Conservation (phyloP, 2,113 vertebrate species). For the Serinus canaria region DNA sequence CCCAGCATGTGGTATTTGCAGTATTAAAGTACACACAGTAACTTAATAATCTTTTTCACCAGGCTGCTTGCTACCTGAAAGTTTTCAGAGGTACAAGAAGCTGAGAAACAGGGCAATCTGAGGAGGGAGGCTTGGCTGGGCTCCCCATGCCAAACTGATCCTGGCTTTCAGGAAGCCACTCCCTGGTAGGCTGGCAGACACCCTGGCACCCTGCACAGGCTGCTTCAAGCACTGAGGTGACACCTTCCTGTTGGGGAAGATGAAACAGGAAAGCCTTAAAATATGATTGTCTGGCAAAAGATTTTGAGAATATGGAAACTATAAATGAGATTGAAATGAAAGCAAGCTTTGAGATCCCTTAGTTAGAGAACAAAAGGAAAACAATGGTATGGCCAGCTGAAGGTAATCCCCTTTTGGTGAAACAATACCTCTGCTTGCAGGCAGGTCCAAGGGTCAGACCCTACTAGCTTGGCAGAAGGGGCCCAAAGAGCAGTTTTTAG, state of each 20-base stretch:
- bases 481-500: too few relatives aligned
- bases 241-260: background rate
- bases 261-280: too few relatives aligned
- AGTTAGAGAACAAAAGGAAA: too few relatives aligned
- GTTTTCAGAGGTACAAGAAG: background rate
- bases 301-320: too few relatives aligned
- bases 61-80: background rate
- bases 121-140: background rate
- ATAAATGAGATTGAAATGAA: too few relatives aligned
- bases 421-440: too few relatives aligned
- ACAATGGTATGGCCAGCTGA: too few relatives aligned
- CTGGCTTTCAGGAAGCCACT: background rate
- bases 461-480: too few relatives aligned
- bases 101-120: background rate
- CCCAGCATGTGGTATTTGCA: background rate
- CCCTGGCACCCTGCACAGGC: background rate
- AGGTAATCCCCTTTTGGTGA: too few relatives aligned
- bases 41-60: background rate
- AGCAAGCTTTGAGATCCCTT: too few relatives aligned
- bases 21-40: background rate
- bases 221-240: fast-evolving
- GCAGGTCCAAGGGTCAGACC: too few relatives aligned
- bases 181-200: background rate
- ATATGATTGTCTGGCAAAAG: too few relatives aligned
- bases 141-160: background rate